These are phyloP conservation scores for Halyomorpha halys DNA, from an alignment of 1,140 invertebrate species.

Conservation along the genomic window DNA sequence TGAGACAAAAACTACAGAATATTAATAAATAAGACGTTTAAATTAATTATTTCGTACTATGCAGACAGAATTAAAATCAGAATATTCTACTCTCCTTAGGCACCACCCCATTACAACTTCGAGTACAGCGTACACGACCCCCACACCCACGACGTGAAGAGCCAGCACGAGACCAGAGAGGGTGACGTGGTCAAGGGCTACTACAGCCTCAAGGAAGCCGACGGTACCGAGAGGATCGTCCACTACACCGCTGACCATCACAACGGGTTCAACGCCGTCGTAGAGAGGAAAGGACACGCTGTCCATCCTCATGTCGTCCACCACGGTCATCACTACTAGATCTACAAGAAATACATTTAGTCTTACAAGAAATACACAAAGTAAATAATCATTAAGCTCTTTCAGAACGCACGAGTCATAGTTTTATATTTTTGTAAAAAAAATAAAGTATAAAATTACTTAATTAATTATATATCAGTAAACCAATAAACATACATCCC, in stretches of 20 bases:
- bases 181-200: conserved; percentile 41
- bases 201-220: conserved; percentile 45
- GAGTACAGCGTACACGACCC: conserved; percentile 41
- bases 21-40: no score
- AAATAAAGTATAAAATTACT: no score
- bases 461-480: no score
- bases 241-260: conserved; percentile 20
- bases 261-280: conserved; percentile 11
- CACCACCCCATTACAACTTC: conserved; percentile 35
- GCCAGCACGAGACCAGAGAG: conserved; percentile 35
- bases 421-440: no score
- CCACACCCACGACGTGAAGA: conserved; percentile 40
- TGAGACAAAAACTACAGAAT: no score
- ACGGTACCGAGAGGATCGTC: conserved; percentile 11
- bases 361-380: no score
- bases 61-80: no score
- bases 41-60: no score
- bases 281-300: conserved; percentile 22
- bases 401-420: no score
- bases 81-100: neutral
- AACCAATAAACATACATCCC: no score
- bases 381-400: no score
- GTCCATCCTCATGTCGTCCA: conserved; percentile 39
- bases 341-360: no score
- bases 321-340: conserved; percentile 43